Percentiles rank a stretch among this genome's conserved stretches.
Conservation (phyloP, 1,140 invertebrate genomes). For the Tetragnatha versicolor region DNA sequence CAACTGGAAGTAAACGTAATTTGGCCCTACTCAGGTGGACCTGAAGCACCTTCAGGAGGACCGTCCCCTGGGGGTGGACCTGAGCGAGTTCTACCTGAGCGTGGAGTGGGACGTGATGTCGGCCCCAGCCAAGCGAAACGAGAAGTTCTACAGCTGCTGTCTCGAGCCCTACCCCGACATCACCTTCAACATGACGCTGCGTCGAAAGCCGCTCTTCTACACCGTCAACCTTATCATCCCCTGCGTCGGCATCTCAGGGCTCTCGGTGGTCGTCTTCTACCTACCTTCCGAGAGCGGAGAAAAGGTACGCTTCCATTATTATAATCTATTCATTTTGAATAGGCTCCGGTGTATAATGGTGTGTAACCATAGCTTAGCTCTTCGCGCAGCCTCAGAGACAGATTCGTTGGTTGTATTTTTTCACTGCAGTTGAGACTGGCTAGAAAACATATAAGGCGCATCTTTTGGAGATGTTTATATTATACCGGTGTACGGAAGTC, state of each 20-base stretch:
- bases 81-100: conserved; percentile 92
- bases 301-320: conserved; percentile 92
- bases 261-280: conserved; percentile 98
- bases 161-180: conserved; percentile 89
- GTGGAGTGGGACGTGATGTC: conserved; percentile 96
- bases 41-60: conserved; percentile 83
- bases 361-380: too few relatives aligned
- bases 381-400: too few relatives aligned
- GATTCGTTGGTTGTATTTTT: too few relatives aligned
- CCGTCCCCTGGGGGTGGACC: conserved; percentile 81
- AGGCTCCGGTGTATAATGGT: too few relatives aligned
- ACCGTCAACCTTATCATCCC: conserved; percentile 95
- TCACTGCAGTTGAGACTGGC: too few relatives aligned
- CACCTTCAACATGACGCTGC: conserved; percentile 94
- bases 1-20: too few relatives aligned
- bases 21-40: conserved; percentile 74
- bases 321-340: too few relatives aligned
- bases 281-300: conserved; percentile 96
- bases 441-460: too few relatives aligned
- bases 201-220: conserved; percentile 95
- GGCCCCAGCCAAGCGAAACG: conserved; percentile 83
- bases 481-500: too few relatives aligned
- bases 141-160: conserved; percentile 85
- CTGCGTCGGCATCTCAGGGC: conserved; percentile 93
- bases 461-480: too few relatives aligned